Percentiles rank a stretch among this genome's conserved stretches.
These are phyloP conservation scores for Melopsittacus undulatus DNA, from an alignment of 2,797 vertebrate genomes.

Conservation along the genomic window DNA sequence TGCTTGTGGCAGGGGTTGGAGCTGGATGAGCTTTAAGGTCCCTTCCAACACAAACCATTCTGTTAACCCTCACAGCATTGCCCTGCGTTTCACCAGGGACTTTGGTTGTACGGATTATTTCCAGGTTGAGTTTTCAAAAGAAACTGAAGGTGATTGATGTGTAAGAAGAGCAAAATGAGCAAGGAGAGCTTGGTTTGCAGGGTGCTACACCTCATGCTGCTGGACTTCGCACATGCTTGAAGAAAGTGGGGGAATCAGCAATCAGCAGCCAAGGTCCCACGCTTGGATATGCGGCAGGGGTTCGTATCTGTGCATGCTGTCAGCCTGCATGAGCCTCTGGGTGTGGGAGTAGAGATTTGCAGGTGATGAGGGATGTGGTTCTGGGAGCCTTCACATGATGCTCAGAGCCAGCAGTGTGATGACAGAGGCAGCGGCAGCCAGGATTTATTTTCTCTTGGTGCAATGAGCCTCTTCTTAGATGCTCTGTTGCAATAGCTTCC, in stretches of 20 bases:
- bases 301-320: background rate
- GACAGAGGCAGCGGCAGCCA: background rate
- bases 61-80: background rate
- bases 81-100: background rate
- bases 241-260: background rate
- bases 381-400: background rate
- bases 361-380: background rate
- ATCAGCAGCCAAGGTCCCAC: background rate
- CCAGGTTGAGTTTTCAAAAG: background rate
- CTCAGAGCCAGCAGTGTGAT: background rate
- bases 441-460: background rate
- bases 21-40: accelerated
- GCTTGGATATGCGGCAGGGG: background rate
- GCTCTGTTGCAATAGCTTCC: background rate
- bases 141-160: background rate
- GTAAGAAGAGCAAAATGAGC: background rate
- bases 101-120: background rate
- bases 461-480: background rate
- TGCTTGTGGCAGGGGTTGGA: background rate
- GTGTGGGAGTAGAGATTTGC: background rate
- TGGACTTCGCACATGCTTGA: background rate
- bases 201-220: background rate
- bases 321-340: background rate
- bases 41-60: background rate
- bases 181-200: background rate